These are phyloP conservation scores for Acrocyrtus sp. DNA, from an alignment of 2,888 invertebrate species.

Conservation along the genomic window DNA sequence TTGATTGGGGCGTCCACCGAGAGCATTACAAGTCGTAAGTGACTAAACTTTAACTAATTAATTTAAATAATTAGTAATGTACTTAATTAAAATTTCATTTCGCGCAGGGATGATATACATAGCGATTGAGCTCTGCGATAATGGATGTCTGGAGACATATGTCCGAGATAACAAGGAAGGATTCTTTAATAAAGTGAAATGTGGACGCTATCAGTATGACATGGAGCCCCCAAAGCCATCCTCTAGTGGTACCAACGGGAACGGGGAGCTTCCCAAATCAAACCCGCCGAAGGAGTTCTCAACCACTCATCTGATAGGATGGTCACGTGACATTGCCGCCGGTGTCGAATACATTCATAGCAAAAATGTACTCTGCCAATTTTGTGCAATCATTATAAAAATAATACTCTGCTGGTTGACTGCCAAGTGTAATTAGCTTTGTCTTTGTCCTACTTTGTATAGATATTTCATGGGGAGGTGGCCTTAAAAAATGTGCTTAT, in stretches of 20 bases:
- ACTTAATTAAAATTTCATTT: no score
- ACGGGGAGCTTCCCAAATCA: no score
- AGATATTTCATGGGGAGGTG: conserved; percentile 54
- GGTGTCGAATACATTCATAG: conserved; percentile 44
- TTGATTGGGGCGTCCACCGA: conserved; percentile 49
- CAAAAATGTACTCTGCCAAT: not conserved
- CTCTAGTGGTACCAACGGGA: no score
- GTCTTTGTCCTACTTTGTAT: not conserved
- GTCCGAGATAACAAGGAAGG: conserved; percentile 13
- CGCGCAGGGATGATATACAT: conserved; percentile 41
- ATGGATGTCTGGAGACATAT: conserved; percentile 46
- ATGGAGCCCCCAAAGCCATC: no score
- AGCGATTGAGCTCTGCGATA: conserved; percentile 44
- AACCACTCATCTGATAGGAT: conserved; percentile 7
- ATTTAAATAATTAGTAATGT: not conserved
- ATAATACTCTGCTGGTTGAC: no score
- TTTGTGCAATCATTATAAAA: conserved; percentile 23
- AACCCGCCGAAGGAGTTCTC: no score
- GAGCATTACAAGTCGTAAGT: conserved; percentile 41
- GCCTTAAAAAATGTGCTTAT: conserved; percentile 49
- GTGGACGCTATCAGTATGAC: not conserved
- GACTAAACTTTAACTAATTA: not conserved
- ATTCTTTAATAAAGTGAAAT: conserved; percentile 5
- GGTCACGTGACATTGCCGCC: conserved; percentile 40
- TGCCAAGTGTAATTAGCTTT: no score